Evolutionary conservation across 2,888 invertebrate species (phyloP), one percentile per base, ranked within the genome.

Genomic region (Agapostemon virescens): DNA sequence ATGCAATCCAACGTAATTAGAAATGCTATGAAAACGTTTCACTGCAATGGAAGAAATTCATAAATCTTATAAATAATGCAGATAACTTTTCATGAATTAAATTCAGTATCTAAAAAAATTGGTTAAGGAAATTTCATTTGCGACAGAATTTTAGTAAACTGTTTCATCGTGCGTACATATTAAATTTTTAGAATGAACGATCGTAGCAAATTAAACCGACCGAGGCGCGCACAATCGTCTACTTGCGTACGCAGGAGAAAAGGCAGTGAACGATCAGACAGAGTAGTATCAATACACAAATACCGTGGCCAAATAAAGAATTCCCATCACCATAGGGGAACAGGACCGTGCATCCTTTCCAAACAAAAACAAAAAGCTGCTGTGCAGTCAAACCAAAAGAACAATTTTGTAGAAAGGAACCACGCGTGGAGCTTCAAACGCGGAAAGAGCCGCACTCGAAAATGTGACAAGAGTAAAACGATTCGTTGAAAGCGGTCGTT

Each of bases 391-490:
- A n/a, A 42, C 2, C 26, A 30, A 11, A 17, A 38, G 52, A n/a
- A 17, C 40, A 36, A 42, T 68, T n/a, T 26, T 33, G 13, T 9
- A 4, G 42, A 36, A 45, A 40, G 15, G 23, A 61, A 23, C 52
- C 33, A 72, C 15, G 52, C n/a, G 26, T 23, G n/a, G 52, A 70
- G 70, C 61, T 74, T 52, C 26, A 42, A 38, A 61, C 23, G 49
- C 30, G 30, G 49, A 42, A 63, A 38, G 77, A 30, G 67, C 49
- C n/a, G 38, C 52, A 58, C 38, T 40, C 30, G 52, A 42, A 66
- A 61, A 69, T 55, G 77, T 58, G 61, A 79, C 26, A 58, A 69
- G 66, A 69, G 77, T 64, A 33, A 70, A 63, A 74, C 63, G 64
- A 77, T 70, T 72, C 36, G 52, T 30, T 45, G 36, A 58, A 67